Evolutionary conservation across 2,797 vertebrate genomes (phyloP).

Genomic region (Adelosebastes latens): DNA sequence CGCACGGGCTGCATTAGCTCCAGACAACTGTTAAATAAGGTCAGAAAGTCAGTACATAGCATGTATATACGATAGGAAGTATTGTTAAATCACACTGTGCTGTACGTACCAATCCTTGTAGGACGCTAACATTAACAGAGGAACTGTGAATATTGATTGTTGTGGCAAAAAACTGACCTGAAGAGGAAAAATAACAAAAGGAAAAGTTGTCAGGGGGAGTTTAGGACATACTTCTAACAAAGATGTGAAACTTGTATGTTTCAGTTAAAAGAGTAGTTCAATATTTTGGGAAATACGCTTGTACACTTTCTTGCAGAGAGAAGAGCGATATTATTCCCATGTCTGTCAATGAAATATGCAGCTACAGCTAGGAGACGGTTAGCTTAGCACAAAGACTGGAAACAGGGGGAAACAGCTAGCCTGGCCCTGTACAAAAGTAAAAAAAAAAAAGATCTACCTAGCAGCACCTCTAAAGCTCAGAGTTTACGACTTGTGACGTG

Average conservation of each 20-base stretch:
- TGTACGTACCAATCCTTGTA: conserved; percentile 60
- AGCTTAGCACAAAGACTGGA: background rate
- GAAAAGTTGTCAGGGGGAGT: background rate
- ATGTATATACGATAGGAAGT: background rate
- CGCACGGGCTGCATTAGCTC: fast-evolving
- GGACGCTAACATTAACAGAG: background rate
- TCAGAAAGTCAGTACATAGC: background rate
- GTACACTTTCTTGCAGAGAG: background rate
- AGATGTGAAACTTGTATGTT: background rate
- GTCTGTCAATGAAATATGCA: background rate
- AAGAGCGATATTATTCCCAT: background rate
- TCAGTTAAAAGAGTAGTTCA: background rate
- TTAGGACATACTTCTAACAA: background rate
- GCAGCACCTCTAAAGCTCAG: too few relatives aligned
- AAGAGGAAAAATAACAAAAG: background rate
- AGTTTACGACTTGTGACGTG: too few relatives aligned
- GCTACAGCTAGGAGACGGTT: background rate
- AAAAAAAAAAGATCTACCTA: background rate
- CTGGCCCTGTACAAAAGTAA: background rate
- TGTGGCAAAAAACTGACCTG: conserved; percentile 72
- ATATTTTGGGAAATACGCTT: background rate
- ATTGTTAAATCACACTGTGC: background rate
- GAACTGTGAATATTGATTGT: conserved; percentile 43
- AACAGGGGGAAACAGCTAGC: too few relatives aligned
- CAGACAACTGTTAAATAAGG: conserved; percentile 27